Conservation (phyloP, 2,888 invertebrate genomes). For the Tinea pellionella region DNA sequence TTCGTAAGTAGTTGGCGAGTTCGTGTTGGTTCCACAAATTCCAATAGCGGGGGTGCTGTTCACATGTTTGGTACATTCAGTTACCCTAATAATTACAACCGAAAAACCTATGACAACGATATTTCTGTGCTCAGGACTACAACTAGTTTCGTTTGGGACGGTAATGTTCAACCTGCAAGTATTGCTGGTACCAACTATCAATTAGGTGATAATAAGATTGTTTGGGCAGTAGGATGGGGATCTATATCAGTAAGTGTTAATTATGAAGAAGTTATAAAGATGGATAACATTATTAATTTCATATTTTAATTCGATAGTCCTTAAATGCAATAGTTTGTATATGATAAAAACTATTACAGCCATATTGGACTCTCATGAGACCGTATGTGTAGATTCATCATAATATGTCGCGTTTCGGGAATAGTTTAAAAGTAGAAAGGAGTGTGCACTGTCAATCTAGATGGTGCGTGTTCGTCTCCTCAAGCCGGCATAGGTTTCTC, state of each 20-base stretch:
- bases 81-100: not conserved
- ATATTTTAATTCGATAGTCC: too few species aligned
- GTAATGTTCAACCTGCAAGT: not conserved
- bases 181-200: conserved; percentile 13
- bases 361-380: conserved; percentile 18
- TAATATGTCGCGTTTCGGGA: too few species aligned
- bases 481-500: too few species aligned
- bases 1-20: not conserved
- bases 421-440: too few species aligned
- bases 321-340: too few species aligned
- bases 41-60: conserved; percentile 6
- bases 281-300: too few species aligned
- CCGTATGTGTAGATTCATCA: too few species aligned
- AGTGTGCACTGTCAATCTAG: too few species aligned
- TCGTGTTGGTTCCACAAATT: conserved; percentile 2
- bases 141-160: not conserved
- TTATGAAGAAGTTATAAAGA: too few species aligned
- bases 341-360: too few species aligned
- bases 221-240: conserved; percentile 14
- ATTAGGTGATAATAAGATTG: conserved; percentile 8
- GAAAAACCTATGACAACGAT: conserved; percentile 9
- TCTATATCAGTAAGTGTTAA: conserved; percentile 5
- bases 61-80: not conserved
- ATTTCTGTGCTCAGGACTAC: not conserved
- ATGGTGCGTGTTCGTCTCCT: too few species aligned